These are phyloP conservation scores for Anguilla rostrata DNA, from an alignment of 2,113 vertebrate species.

Conservation along the genomic window DNA sequence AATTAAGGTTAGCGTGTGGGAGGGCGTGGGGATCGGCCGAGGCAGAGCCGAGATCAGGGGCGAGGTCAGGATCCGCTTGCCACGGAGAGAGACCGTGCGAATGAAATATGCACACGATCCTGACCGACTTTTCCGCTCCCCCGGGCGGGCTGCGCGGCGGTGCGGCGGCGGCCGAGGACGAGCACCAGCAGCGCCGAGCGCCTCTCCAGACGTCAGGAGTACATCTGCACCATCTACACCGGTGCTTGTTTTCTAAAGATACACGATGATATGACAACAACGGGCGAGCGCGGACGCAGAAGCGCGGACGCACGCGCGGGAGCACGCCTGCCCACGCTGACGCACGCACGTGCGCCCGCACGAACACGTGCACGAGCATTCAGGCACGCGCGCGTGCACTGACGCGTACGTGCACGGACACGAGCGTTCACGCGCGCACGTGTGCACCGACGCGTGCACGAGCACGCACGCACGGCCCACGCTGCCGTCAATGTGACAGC, in stretches of 20 bases:
- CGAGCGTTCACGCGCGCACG: too few species aligned
- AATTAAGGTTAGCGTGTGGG: conserved; percentile 43
- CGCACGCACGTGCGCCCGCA: not conserved
- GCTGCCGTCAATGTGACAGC: not conserved
- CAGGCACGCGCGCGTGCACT: too few species aligned
- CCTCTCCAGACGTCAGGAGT: not conserved
- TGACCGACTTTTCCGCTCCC: conserved; percentile 37
- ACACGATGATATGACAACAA: not conserved
- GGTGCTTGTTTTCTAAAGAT: not conserved
- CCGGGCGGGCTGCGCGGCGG: not conserved
- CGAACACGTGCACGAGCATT: not conserved
- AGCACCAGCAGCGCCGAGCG: not conserved
- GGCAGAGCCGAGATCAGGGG: conserved; percentile 24
- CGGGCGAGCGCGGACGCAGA: not conserved
- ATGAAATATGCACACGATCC: conserved; percentile 52
- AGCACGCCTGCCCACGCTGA: too few species aligned
- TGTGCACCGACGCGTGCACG: too few species aligned
- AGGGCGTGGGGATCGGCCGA: conserved; percentile 9
- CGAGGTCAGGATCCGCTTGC: conserved; percentile 37
- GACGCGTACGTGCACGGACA: not conserved
- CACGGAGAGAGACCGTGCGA: conserved; percentile 36
- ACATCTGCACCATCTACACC: not conserved
- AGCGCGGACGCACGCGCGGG: conserved; percentile 13
- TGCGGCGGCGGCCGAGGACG: not conserved
- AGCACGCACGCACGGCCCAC: not conserved